Conservation (phyloP, 2,113 vertebrate species). For the Eclectus roratus region DNA sequence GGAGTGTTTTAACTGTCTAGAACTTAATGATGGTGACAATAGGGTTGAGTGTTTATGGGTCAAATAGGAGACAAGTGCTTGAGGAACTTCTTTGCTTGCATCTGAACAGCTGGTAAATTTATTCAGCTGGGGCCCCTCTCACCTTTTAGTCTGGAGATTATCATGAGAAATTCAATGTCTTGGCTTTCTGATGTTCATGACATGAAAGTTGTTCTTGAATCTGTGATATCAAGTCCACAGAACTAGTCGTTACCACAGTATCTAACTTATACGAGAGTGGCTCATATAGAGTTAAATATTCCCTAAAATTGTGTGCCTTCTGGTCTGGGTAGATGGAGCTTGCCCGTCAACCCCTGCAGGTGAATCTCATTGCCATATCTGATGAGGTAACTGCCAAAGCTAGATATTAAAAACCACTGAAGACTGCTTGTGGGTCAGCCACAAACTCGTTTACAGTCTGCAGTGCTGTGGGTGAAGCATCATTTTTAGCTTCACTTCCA, state of each 20-base stretch:
- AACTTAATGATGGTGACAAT: background rate
- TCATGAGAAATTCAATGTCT: background rate
- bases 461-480: background rate
- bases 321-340: background rate
- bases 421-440: background rate
- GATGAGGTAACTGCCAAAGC: background rate
- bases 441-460: background rate
- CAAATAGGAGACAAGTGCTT: background rate
- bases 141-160: background rate
- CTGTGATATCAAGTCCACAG: background rate
- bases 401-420: background rate
- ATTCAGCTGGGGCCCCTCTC: background rate
- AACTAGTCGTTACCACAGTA: background rate
- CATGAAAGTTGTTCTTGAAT: background rate
- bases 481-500: background rate
- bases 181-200: background rate
- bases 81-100: background rate
- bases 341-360: background rate
- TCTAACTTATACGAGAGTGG: background rate
- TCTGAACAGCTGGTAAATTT: background rate
- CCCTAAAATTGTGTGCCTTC: background rate
- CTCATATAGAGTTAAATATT: background rate
- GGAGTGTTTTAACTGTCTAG: background rate
- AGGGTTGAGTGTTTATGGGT: background rate
- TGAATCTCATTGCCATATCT: background rate